Evolutionary conservation across 2,888 invertebrate genomes (phyloP), one percentile per base, ranked within the genome.

Genomic region (Leptopilina syphax): DNA sequence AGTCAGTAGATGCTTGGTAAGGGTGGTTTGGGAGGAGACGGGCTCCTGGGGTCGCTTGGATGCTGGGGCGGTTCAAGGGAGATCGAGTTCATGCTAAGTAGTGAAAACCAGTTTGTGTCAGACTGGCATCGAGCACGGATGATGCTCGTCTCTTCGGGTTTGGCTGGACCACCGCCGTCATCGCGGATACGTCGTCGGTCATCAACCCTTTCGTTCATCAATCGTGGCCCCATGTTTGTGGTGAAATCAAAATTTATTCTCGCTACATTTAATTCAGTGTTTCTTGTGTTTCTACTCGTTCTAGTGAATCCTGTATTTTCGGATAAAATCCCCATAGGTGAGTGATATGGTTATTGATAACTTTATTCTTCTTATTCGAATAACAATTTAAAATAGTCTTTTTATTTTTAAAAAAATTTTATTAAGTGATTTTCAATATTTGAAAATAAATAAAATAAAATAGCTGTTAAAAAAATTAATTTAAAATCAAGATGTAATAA

Each of bases 61-160:
- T 87, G 89, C 88, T 88, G 87, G 89, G 86, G 85, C 84, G 88
- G 86, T 88, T 87, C 85, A 85, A 87, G 87, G 85, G 85, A 86
- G 83, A 86, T 84, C 86, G 87, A 88, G 87, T 90, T 88, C 87
- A 89, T 86, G 88, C 86, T 86, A 87, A 89, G 88, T 88, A 86
- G 88, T 86, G 85, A 84, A 84, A 85, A 84, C 86, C 86, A 92
- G 92, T 92, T 91, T 90, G 91, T 90, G 91, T 90, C 90, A 88
- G 91, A 90, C 90, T 87, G 90, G 89, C 87, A 87, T 80, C 88
- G 88, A 89, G 90, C 87, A 88, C 89, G 88, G 87, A 90, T 89
- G 89, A 90, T 90, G 91, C 87, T 89, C 88, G 81, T 78, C 80
- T 50, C 57, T 66, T 77, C 63, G 78, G 76, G 68, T 76, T 70